A percentile compares a stretch with the other conserved stretches of the same genome.
phyloP scores from a whole-genome alignment of 2,888 invertebrate genomes.

The Ormyrus labotus region DNA sequence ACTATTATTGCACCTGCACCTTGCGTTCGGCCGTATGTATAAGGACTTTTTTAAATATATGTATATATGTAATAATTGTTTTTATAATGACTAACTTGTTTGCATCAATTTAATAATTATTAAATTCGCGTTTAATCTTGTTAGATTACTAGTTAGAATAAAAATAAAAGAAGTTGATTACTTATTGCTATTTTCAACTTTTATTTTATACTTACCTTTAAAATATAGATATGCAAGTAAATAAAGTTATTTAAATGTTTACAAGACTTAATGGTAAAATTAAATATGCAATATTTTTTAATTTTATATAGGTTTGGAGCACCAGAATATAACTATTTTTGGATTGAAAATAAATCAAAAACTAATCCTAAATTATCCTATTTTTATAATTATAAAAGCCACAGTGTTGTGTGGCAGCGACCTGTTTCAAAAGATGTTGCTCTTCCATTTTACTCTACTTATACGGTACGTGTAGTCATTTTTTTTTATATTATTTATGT shows the following conservation, averaged over 20 bases:
- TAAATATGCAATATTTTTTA: slow-evolving; percentile 12
- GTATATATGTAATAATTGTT: not conserved
- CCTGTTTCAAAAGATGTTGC: slow-evolving; percentile 58
- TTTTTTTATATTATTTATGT: not conserved
- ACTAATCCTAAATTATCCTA: slow-evolving; percentile 59
- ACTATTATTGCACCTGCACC: slow-evolving; percentile 24
- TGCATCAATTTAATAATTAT: too few relatives aligned
- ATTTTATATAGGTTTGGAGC: slow-evolving; percentile 59
- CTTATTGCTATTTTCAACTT: too few relatives aligned
- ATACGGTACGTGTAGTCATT: slow-evolving; percentile 22
- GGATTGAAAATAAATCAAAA: slow-evolving; percentile 64
- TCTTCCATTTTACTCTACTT: slow-evolving; percentile 52
- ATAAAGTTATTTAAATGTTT: not conserved
- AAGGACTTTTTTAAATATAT: not conserved
- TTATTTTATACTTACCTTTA: too few relatives aligned
- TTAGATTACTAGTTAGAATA: too few relatives aligned
- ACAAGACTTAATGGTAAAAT: not conserved
- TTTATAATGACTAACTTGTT: not conserved
- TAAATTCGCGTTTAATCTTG: too few relatives aligned
- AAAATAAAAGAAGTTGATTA: too few relatives aligned
- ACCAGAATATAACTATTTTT: slow-evolving; percentile 60
- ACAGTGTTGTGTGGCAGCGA: slow-evolving; percentile 60
- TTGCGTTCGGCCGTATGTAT: slow-evolving; percentile 33
- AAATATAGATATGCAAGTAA: not conserved
- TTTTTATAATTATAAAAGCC: slow-evolving; percentile 60